Conservation (phyloP, 2,888 invertebrate genomes). For the Morpho deidamia region DNA sequence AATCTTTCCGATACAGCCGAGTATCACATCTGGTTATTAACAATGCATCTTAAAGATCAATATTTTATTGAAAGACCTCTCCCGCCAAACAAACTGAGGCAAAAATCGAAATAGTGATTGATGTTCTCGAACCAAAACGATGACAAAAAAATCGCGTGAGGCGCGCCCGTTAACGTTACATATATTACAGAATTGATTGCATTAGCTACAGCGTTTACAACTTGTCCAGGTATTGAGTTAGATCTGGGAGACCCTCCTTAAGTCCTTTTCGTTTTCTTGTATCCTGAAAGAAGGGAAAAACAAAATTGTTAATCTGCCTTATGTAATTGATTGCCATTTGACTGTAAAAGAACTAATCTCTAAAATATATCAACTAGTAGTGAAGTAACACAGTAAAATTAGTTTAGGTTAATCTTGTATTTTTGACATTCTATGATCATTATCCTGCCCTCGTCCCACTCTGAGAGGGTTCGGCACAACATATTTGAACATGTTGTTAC, state of each 20-base stretch:
- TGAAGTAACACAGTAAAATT: no score
- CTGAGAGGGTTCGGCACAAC: no score
- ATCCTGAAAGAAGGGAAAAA: constrained; percentile 76
- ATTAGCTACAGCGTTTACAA: constrained; percentile 86
- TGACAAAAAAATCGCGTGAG: constrained; percentile 49
- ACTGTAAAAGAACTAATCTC: no score
- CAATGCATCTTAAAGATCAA: constrained; percentile 53
- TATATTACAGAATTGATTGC: constrained; percentile 70
- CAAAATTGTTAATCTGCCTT: no score
- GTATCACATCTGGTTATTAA: constrained; percentile 47
- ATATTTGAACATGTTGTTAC: no score
- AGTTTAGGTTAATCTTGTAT: no score
- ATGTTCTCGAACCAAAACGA: constrained; percentile 37
- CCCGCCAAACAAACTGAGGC: constrained; percentile 9
- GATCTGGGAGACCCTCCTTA: constrained; percentile 97
- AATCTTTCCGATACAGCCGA: constrained; percentile 32
- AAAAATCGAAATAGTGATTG: constrained; percentile 2
- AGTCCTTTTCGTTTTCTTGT: constrained; percentile 99
- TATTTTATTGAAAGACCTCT: constrained; percentile 41
- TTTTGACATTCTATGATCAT: no score
- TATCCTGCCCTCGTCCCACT: no score
- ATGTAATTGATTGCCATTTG: no score
- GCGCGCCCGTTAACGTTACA: constrained; percentile 60
- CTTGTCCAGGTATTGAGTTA: constrained; percentile 98
- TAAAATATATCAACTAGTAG: no score